These are phyloP conservation scores for Onthophagus taurus DNA, from an alignment of 1,140 invertebrate genomes.

Conservation along the genomic window DNA sequence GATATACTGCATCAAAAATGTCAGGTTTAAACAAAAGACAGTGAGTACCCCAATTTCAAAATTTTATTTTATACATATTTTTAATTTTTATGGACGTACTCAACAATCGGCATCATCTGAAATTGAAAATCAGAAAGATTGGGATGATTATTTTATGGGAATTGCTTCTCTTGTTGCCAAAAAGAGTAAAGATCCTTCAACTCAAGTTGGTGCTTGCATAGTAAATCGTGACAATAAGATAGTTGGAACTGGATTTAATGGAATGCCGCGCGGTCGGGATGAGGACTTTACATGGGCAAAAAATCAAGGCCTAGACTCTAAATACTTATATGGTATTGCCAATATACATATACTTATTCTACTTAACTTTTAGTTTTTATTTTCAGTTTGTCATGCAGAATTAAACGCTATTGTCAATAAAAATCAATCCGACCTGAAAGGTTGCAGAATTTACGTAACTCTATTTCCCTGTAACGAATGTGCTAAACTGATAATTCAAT, in stretches of 20 bases:
- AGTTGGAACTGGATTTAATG: slow-evolving; percentile 71
- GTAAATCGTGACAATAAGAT: slow-evolving; percentile 62
- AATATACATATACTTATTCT: too few relatives aligned
- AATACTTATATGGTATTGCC: slow-evolving; percentile 1
- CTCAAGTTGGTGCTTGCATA: slow-evolving; percentile 72
- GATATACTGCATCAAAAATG: too few relatives aligned
- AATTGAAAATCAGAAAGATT: too few relatives aligned
- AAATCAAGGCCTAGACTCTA: background rate
- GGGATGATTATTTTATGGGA: slow-evolving; percentile 69
- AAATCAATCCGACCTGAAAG: slow-evolving; percentile 53
- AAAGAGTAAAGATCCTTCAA: slow-evolving; percentile 67
- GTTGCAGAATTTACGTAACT: slow-evolving; percentile 59
- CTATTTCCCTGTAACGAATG: slow-evolving; percentile 76
- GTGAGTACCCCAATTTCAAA: too few relatives aligned
- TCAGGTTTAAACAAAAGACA: too few relatives aligned
- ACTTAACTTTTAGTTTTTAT: too few relatives aligned
- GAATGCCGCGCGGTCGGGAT: slow-evolving; percentile 67
- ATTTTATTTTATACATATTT: too few relatives aligned
- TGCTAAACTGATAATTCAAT: slow-evolving; percentile 71
- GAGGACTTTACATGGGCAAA: slow-evolving; percentile 60
- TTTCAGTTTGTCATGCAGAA: slow-evolving; percentile 73
- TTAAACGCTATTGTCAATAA: slow-evolving; percentile 69
- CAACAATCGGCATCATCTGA: too few relatives aligned
- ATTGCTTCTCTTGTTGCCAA: slow-evolving; percentile 54
- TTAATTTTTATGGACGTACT: too few relatives aligned